These are phyloP conservation scores for Maniola hyperantus DNA, from an alignment of 2,888 invertebrate genomes.

Conservation along the genomic window DNA sequence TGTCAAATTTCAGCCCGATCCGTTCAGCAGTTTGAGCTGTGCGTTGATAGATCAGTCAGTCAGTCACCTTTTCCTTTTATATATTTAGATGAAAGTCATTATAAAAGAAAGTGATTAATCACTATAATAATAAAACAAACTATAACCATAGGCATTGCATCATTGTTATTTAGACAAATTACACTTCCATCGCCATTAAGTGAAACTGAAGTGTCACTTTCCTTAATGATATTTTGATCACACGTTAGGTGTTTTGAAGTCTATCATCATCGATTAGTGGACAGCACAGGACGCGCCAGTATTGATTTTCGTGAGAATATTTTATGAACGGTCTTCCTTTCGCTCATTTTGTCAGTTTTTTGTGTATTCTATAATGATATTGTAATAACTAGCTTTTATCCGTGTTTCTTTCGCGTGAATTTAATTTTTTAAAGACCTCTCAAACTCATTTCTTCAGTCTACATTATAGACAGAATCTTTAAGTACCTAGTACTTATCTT, in stretches of 20 bases:
- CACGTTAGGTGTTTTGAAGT: constrained; percentile 48
- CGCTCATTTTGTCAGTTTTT: constrained; percentile 4
- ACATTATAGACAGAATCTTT: too few relatives aligned
- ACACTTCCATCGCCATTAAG: constrained; percentile 4
- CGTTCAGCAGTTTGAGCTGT: too few relatives aligned
- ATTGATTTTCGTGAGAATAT: constrained; percentile 60
- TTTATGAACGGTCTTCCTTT: constrained; percentile 13
- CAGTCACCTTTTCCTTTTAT: too few relatives aligned
- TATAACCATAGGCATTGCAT: constrained; percentile 15
- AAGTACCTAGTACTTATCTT: too few relatives aligned
- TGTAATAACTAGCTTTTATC: too few relatives aligned
- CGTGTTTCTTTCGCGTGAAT: too few relatives aligned
- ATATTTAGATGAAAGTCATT: too few relatives aligned
- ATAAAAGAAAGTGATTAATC: neutral
- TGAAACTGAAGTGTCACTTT: constrained; percentile 32
- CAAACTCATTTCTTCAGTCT: too few relatives aligned
- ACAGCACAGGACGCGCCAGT: constrained; percentile 52
- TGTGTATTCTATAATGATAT: neutral
- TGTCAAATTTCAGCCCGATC: too few relatives aligned
- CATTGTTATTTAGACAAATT: constrained; percentile 26
- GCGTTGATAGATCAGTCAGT: too few relatives aligned
- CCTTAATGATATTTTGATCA: constrained; percentile 65
- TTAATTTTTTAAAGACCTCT: too few relatives aligned
- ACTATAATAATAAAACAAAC: neutral
- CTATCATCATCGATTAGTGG: constrained; percentile 36